A percentile compares a stretch with the other conserved stretches of the same genome.
phyloP scores from a whole-genome alignment of 2,113 vertebrate genomes.

The Microcebus jonahi region DNA sequence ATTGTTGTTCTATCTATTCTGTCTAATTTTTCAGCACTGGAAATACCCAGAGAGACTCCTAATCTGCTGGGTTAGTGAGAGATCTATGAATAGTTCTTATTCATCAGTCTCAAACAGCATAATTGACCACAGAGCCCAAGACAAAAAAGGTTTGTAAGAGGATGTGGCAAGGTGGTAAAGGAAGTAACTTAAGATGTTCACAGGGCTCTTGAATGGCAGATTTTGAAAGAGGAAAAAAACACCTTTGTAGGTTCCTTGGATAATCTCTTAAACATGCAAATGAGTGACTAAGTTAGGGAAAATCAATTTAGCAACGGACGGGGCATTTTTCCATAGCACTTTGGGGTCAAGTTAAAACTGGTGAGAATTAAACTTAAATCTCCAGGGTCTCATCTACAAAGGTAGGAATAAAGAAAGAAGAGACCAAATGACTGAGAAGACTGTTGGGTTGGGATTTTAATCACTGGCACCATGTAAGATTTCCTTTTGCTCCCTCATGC shows the following conservation, averaged over 20 bases:
- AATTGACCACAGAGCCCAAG: constrained; percentile 46
- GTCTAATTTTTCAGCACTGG: constrained; percentile 18
- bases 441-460: constrained; percentile 3
- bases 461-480: constrained; percentile 28
- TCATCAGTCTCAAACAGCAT: constrained; percentile 65
- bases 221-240: constrained; percentile 48
- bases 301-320: constrained; percentile 53
- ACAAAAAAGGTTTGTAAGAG: constrained; percentile 60
- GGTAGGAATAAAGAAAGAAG: constrained; percentile 5
- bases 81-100: constrained; percentile 59
- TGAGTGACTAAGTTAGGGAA: constrained; percentile 66
- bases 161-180: constrained; percentile 61
- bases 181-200: constrained; percentile 64
- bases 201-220: constrained; percentile 45
- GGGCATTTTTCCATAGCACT: constrained; percentile 48
- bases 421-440: constrained; percentile 10
- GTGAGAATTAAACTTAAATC: constrained; percentile 72
- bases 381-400: constrained; percentile 70
- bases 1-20: constrained; percentile 2
- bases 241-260: constrained; percentile 3
- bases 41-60: constrained; percentile 71
- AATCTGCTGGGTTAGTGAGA: constrained; percentile 49
- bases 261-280: constrained; percentile 76
- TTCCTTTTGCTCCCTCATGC: background rate
- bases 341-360: constrained; percentile 75